Percentiles rank a stretch among this genome's conserved stretches.
Conservation (phyloP, 2,888 invertebrate genomes). For the Drosophila aldrichi region DNA sequence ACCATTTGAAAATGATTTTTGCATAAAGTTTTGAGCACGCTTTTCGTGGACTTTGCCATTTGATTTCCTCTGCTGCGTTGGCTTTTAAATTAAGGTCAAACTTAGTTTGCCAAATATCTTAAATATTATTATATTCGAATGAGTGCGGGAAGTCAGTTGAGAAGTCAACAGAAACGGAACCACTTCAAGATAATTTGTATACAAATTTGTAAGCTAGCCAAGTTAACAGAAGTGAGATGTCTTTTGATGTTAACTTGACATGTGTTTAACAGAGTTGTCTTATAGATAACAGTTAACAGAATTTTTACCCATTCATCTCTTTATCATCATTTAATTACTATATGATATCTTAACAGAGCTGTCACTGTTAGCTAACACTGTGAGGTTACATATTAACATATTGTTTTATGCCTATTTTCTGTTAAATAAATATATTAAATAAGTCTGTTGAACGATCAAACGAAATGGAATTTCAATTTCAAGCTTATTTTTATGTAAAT, state of each 20-base stretch:
- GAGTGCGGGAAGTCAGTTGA: not conserved
- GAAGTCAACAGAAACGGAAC: not conserved
- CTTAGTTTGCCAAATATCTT: slow-evolving; percentile 11
- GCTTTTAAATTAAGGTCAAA: slow-evolving; percentile 19
- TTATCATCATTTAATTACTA: too few species aligned
- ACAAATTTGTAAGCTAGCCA: not conserved
- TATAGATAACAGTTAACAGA: too few species aligned
- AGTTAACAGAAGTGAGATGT: not conserved
- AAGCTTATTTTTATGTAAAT: too few species aligned
- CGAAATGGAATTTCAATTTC: too few species aligned
- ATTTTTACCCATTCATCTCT: too few species aligned
- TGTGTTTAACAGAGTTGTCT: too few species aligned
- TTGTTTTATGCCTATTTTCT: too few species aligned
- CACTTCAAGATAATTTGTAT: slow-evolving; percentile 6
- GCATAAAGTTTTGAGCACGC: slow-evolving; percentile 15
- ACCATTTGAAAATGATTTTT: slow-evolving; percentile 30
- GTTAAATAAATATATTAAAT: too few species aligned
- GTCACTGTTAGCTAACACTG: too few species aligned
- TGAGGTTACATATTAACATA: too few species aligned
- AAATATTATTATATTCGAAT: slow-evolving; percentile 14
- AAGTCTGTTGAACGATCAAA: too few species aligned
- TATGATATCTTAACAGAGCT: too few species aligned
- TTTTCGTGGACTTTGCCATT: slow-evolving; percentile 1
- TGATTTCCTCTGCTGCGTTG: slow-evolving; percentile 4
- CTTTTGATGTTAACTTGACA: not conserved